phyloP scores from a whole-genome alignment of 1,140 invertebrate genomes.

The Bombus haemorrhoidalis region DNA sequence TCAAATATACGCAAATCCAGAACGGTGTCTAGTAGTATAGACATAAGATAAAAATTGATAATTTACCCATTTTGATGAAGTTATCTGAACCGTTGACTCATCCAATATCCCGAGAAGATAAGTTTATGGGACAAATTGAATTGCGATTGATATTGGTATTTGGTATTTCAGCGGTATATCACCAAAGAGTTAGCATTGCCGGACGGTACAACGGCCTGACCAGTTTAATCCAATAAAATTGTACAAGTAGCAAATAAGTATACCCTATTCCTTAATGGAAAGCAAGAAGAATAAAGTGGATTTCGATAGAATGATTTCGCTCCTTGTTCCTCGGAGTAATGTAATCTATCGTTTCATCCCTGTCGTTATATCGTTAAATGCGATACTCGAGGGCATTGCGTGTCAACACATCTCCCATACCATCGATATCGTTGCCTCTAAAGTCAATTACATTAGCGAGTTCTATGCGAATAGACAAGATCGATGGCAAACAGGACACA shows the following conservation, averaged over 20 bases:
- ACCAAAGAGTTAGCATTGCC: constrained; percentile 11
- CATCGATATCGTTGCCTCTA: constrained; percentile 34
- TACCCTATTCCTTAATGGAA: constrained; percentile 42
- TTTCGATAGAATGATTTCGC: background rate
- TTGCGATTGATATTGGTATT: constrained; percentile 6
- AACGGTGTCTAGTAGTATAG: background rate
- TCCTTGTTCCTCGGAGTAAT: background rate
- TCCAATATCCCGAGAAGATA: background rate
- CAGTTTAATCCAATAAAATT: constrained; percentile 20
- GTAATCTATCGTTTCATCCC: background rate
- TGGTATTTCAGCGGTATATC: constrained; percentile 11
- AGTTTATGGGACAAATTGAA: constrained; percentile 20
- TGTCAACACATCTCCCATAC: constrained; percentile 28
- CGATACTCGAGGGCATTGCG: constrained; percentile 46
- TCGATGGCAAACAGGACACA: constrained; percentile 30
- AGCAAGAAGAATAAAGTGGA: background rate
- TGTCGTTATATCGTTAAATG: constrained; percentile 14
- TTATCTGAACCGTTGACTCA: background rate
- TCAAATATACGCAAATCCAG: background rate
- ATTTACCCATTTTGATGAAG: background rate
- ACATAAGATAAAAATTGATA: background rate
- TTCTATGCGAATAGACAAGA: constrained; percentile 30
- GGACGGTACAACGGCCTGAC: background rate
- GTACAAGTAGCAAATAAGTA: constrained; percentile 39
- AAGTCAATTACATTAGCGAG: constrained; percentile 50